These are phyloP conservation scores for Calidris pygmaea DNA, from an alignment of 2,113 vertebrate species.

Conservation along the genomic window DNA sequence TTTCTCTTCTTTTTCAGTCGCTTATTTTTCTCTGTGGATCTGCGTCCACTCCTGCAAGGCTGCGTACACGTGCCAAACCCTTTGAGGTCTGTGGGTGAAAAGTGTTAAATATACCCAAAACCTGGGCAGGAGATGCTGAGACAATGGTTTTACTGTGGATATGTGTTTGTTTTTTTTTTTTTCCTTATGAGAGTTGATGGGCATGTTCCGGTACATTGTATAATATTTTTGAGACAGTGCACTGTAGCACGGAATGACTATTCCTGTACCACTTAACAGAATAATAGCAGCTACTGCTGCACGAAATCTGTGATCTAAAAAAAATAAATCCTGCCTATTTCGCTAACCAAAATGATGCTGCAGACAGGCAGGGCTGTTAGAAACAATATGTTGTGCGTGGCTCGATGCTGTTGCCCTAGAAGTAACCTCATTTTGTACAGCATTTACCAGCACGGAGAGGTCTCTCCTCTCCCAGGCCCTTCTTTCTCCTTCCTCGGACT, in stretches of 20 bases:
- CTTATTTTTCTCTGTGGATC: background rate
- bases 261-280: background rate
- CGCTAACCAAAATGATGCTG: background rate
- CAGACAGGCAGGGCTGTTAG: background rate
- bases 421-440: background rate
- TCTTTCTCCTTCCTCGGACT: background rate
- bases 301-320: background rate
- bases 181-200: background rate
- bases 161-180: no score
- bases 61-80: background rate
- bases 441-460: background rate
- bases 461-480: background rate
- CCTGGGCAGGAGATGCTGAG: background rate
- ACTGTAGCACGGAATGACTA: background rate
- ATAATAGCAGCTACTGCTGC: background rate
- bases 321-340: background rate
- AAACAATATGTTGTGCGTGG: fast-evolving
- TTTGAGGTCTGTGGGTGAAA: background rate
- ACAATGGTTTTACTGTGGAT: background rate
- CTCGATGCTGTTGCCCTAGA: background rate
- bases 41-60: background rate
- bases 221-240: background rate
- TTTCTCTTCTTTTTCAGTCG: background rate
- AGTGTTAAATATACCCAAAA: background rate
- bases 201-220: background rate